phyloP scores from a whole-genome alignment of 2,888 invertebrate genomes.

The Zele albiditarsus region DNA sequence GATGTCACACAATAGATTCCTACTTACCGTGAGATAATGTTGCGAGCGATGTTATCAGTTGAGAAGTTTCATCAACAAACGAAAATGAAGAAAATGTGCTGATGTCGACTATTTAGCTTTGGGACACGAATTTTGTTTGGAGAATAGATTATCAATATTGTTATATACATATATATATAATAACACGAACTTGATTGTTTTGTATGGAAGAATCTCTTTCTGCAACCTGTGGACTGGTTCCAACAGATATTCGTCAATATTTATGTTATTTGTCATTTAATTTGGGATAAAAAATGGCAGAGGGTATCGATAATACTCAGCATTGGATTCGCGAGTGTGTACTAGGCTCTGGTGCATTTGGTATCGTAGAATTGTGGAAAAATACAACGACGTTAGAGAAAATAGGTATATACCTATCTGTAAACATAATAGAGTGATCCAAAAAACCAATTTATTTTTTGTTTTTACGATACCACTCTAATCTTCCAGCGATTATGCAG shows the following conservation, averaged over 20 bases:
- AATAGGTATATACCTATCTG: conserved; percentile 3
- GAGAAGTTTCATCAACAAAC: neutral
- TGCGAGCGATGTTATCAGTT: neutral
- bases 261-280: neutral
- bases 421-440: no score
- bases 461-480: no score
- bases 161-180: neutral
- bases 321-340: conserved; percentile 78
- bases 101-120: neutral
- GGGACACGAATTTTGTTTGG: neutral
- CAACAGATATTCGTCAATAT: neutral
- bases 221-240: neutral
- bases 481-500: no score
- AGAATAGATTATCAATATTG: no score
- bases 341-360: conserved; percentile 84
- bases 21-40: neutral
- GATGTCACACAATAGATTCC: neutral
- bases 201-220: neutral
- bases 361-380: conserved; percentile 82
- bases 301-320: conserved; percentile 29
- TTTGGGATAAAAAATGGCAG: neutral
- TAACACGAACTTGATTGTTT: neutral
- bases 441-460: no score
- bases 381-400: conserved; percentile 69
- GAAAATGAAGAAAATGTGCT: neutral